These are phyloP conservation scores for Venturia canescens DNA, from an alignment of 1,140 invertebrate species.

Conservation along the genomic window DNA sequence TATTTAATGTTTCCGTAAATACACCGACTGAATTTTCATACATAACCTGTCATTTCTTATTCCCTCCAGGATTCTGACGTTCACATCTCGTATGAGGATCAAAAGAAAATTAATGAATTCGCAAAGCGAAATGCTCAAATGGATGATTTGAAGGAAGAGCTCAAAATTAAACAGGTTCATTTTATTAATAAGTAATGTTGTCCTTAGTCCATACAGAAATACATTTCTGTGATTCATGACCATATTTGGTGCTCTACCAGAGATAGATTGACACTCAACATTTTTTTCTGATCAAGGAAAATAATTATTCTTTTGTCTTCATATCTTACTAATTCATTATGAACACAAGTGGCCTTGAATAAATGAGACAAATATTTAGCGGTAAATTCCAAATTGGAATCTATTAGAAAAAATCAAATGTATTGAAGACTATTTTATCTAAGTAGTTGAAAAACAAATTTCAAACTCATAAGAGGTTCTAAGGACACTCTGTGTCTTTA, in stretches of 20 bases:
- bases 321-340: too few relatives aligned
- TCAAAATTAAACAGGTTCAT: conserved; percentile 88
- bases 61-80: conserved; percentile 89
- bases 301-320: not conserved
- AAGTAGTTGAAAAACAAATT: too few relatives aligned
- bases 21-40: not conserved
- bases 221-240: conserved; percentile 44
- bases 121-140: conserved; percentile 94
- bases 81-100: conserved; percentile 96
- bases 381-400: too few relatives aligned
- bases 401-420: too few relatives aligned
- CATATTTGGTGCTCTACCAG: conserved; percentile 31
- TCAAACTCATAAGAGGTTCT: too few relatives aligned
- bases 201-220: conserved; percentile 30
- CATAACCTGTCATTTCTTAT: conserved; percentile 49
- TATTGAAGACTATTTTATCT: too few relatives aligned
- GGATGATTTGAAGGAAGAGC: conserved; percentile 93
- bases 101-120: conserved; percentile 98
- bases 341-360: too few relatives aligned
- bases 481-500: too few relatives aligned
- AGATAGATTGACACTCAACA: conserved; percentile 1
- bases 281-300: not conserved
- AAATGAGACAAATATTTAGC: too few relatives aligned
- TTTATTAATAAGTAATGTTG: conserved; percentile 29
- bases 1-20: not conserved